Base-by-base conservation (phyloP, 1,140 invertebrate genomes). In the Leptinotarsa undecemlineata region DNA sequence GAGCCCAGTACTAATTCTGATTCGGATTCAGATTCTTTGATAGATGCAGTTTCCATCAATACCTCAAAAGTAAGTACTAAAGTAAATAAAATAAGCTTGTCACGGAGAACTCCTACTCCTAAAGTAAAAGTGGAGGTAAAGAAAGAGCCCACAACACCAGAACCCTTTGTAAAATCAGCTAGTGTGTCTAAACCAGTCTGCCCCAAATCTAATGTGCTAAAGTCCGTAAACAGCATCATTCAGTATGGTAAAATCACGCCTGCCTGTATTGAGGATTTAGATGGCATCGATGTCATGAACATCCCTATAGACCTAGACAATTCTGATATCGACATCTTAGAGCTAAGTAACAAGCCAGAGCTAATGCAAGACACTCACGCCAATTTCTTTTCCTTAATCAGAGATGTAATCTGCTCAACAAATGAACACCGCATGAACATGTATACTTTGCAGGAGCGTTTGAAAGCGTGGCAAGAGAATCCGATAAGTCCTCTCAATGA, bases 361-460 rank as follows among this genome's bases (percentile, higher is more conserved):
- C 80, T 89, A 73, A 92, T 87, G 87, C 90, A 93, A 84, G 93
- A 93, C 66, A 94, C 92, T 0, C 92, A 95, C 75, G 88, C 91
- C 0, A 94, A 92, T 83, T 96, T 95, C 85, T 91, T 96, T 83
- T 94, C 93, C 0, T 85, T 96, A 26, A 87, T 96, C 15, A 86
- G 94, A 3, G 94, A 95, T 80, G 88, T 95, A 62, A 93, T 96
- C 71, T 92, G 93, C 48, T 93, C 93, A 0, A 93, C 93, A n/a
- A 89, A 90, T 1, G 92, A 95, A 73, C 94, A 95, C 82, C 87
- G 94, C 15, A 93, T 95, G 84, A 91, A 90, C 21, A 88, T 91
- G 48, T 85, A 87, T 3, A 90, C 93, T 81, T 85, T 98, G 77
- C 92, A 94, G 80, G 90, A 93, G 23, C 89, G 93, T 64, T 88